Percentiles rank a stretch among this genome's conserved stretches.
These are phyloP conservation scores for Ciona savignyi DNA, from an alignment of 23 tunicate genomes.

Conservation along the genomic window DNA sequence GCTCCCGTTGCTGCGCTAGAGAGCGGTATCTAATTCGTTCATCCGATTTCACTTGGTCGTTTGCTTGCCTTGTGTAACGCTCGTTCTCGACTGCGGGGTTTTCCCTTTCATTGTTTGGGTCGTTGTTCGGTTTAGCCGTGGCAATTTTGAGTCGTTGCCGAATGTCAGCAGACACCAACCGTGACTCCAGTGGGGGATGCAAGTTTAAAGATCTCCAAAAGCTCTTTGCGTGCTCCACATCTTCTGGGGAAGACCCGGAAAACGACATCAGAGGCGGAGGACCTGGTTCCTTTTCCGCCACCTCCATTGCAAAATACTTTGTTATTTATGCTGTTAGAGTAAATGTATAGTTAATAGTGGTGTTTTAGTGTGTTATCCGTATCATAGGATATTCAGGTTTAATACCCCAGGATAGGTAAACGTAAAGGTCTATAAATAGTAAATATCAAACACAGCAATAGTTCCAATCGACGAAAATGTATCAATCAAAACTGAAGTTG, in stretches of 20 bases:
- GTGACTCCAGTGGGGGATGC: constrained; percentile 92
- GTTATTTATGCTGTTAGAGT: too few species aligned
- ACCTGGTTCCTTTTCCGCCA: too few species aligned
- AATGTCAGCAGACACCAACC: constrained; percentile 86
- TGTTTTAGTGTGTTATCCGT: too few species aligned
- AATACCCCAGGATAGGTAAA: too few species aligned
- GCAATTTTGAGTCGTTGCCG: constrained; percentile 65
- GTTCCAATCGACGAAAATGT: too few species aligned
- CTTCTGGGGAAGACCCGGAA: constrained; percentile 65
- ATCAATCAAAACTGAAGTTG: too few species aligned
- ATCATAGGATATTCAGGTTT: too few species aligned
- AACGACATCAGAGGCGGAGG: too few species aligned
- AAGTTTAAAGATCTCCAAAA: constrained; percentile 81
- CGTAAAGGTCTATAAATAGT: too few species aligned
- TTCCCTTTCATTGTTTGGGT: not conserved
- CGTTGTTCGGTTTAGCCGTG: constrained; percentile 1
- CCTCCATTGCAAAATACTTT: not conserved
- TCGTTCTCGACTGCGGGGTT: constrained; percentile 9
- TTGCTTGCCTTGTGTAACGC: constrained; percentile 18
- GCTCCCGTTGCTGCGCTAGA: constrained; percentile 34
- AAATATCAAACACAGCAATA: too few species aligned
- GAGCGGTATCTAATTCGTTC: constrained; percentile 18
- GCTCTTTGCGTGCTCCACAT: constrained; percentile 78
- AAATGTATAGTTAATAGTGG: too few species aligned
- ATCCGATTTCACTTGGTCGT: constrained; percentile 8